A percentile compares a stretch with the other conserved stretches of the same genome.
Conservation (phyloP, 2,113 vertebrate genomes). For the Gymnorhina tibicen region DNA sequence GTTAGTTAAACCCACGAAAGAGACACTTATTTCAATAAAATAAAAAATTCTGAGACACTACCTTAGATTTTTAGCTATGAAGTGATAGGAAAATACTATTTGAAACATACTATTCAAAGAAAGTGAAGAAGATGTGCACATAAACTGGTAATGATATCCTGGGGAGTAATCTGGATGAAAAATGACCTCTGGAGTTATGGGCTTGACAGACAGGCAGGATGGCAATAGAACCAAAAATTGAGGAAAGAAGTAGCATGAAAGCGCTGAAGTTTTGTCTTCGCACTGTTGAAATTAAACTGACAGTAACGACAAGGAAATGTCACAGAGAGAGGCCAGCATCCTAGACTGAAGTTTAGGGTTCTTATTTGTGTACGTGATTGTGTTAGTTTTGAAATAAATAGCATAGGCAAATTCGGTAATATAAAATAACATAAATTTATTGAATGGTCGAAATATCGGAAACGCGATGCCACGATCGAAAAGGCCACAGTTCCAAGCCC, state of each 20-base stretch:
- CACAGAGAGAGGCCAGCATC: neutral
- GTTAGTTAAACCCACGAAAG: neutral
- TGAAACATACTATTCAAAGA: neutral
- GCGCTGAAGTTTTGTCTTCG: neutral
- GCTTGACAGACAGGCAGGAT: neutral
- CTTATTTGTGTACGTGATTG: neutral
- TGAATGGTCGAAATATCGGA: too few relatives aligned
- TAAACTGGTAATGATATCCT: neutral
- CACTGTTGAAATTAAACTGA: neutral
- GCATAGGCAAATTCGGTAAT: too few relatives aligned
- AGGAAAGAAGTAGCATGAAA: neutral
- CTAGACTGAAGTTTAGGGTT: neutral
- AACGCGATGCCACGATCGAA: too few relatives aligned
- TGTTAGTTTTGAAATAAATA: too few relatives aligned
- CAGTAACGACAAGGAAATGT: neutral
- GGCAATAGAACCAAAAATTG: neutral
- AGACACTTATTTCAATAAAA: neutral
- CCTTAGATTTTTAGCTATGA: neutral
- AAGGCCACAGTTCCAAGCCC: too few relatives aligned
- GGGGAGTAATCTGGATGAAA: neutral
- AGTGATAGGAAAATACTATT: neutral
- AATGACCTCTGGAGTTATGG: neutral
- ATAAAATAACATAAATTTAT: too few relatives aligned
- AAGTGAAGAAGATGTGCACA: neutral
- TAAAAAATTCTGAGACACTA: neutral